Evolutionary conservation across 2,113 vertebrate species (phyloP).

Genomic region (Nothoprocta pentlandii): DNA sequence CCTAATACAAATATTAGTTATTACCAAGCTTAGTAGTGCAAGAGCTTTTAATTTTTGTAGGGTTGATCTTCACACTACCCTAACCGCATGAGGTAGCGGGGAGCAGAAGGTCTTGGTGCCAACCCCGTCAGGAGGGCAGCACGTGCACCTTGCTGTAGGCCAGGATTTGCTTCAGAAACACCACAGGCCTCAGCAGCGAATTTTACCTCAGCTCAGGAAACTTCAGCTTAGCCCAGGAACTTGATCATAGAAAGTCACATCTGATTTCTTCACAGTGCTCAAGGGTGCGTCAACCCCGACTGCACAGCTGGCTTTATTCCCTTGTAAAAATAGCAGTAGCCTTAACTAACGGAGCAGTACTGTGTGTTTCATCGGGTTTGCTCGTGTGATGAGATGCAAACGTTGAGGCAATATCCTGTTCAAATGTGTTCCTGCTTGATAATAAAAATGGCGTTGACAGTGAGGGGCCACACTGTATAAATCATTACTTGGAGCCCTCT

Average conservation of each 20-base stretch:
- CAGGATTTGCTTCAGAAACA: not conserved
- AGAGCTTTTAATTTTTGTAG: not conserved
- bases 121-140: not conserved
- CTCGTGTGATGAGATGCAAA: not conserved
- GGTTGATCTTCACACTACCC: not conserved
- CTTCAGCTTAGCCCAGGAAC: not conserved
- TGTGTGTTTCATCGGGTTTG: not conserved
- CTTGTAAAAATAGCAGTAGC: not conserved
- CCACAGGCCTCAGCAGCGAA: not conserved
- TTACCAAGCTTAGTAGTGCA: not conserved
- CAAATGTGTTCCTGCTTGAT: constrained; percentile 19
- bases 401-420: constrained; percentile 32
- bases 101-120: not conserved
- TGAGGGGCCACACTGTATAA: not conserved
- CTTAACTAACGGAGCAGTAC: not conserved
- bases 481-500: not conserved
- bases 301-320: not conserved
- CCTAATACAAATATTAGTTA: not conserved
- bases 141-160: no score
- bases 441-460: constrained; percentile 3
- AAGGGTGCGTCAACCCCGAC: not conserved
- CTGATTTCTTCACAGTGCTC: not conserved
- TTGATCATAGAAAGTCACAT: not conserved
- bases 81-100: not conserved
- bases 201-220: not conserved